A percentile compares a stretch with the other conserved stretches of the same genome.
Conservation (phyloP, 1,140 invertebrate species). For the Berghia stephanieae region DNA sequence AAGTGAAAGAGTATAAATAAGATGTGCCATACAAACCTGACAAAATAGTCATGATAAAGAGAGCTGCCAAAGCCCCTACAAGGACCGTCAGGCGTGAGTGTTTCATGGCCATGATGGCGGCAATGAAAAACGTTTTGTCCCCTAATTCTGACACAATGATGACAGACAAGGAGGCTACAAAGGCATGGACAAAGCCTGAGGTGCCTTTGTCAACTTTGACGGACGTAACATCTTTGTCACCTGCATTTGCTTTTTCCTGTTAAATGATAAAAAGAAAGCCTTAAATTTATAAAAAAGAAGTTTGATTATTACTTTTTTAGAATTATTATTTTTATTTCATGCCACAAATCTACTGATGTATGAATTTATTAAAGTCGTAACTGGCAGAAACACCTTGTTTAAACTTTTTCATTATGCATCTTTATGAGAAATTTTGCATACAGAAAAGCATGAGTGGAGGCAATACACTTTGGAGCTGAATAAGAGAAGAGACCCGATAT, state of each 20-base stretch:
- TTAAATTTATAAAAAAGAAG: no score
- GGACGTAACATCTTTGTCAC: no score
- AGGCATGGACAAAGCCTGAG: constrained; percentile 89
- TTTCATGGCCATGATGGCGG: constrained; percentile 99
- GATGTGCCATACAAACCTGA: constrained; percentile 77
- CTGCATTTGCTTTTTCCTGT: not conserved
- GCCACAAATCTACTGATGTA: no score
- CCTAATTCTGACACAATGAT: constrained; percentile 98
- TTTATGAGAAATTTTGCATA: no score
- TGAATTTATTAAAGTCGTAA: no score
- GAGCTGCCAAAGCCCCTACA: constrained; percentile 88
- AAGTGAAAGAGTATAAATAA: constrained; percentile 6
- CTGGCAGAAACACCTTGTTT: no score
- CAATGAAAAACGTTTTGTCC: constrained; percentile 99
- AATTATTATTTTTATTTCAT: no score
- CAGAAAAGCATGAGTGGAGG: no score
- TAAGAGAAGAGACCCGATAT: no score
- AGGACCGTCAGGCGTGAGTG: constrained; percentile 94
- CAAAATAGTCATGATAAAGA: constrained; percentile 94
- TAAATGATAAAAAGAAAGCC: not conserved
- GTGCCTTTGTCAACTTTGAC: constrained; percentile 33
- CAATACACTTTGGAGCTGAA: no score
- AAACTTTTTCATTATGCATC: no score
- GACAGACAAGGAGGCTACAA: constrained; percentile 92
- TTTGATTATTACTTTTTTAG: no score